Base-by-base conservation (phyloP, 2,113 vertebrate species). In the Odocoileus virginianus region DNA sequence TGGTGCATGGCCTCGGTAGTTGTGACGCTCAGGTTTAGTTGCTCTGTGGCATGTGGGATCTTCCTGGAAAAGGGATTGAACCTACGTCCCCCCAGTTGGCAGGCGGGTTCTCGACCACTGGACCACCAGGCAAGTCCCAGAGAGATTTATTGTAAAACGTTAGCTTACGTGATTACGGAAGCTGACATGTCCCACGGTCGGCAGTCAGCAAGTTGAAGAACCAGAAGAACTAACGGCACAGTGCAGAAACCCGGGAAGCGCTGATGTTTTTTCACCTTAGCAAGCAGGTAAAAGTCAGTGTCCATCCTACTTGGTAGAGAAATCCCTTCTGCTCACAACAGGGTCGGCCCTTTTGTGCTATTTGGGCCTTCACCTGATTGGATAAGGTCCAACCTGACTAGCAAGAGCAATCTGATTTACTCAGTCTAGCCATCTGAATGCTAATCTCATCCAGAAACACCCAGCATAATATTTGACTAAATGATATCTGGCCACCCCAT, bases 1-100 rank as follows among this genome's bases (percentile, higher is more conserved):
- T 3, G 21, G 21, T 7, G 10, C 21, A 0, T 0, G 9, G 64
- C 17, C 19, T 23, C 67, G 0, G 67, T 0, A 3, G n/a, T 3
- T 40, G n/a, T 6, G 21, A 71, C 0, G 4, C n/a, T 40, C 33
- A 27, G 71, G 3, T 0, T 7, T 43, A 43, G 71, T 14, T 76
- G 71, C 36, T 43, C 36, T 0, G 1, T 0, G 0, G 36, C 71
- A 76, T 3, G 12, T 43, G 40, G 71, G 21, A 27, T 43, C 23
- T 76, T 43, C 21, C 71, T 43, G 36, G 71, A 27, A 40, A 25
- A 76, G 11, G 3, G 12, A 27, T 7, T 4, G 5, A 76, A 43
- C 71, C 12, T 23, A 27, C 27, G 23, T 76, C 23, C 6, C 23
- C 40, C 36, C 23, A 27, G 2, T 7, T 76, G 40, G 36, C 36